phyloP scores from a whole-genome alignment of 2,113 vertebrate species.

The Tor tambroides region DNA sequence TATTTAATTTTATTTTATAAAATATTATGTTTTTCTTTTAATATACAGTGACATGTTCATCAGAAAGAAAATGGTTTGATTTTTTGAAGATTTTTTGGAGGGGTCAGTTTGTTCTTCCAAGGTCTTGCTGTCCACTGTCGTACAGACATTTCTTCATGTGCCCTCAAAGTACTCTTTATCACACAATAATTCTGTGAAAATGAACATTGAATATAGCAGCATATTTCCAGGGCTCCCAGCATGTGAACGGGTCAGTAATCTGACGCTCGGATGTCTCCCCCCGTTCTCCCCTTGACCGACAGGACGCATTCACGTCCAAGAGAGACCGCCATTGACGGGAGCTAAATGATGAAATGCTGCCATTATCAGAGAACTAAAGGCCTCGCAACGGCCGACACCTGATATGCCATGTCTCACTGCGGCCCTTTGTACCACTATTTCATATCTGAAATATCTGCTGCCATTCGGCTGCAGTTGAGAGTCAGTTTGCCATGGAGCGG shows the following conservation, averaged over 20 bases:
- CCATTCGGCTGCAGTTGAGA: slow-evolving; percentile 59
- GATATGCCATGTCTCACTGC: slow-evolving; percentile 76
- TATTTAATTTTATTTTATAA: no score
- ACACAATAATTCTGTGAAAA: neutral
- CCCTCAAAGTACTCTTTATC: no score
- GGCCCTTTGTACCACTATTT: slow-evolving; percentile 79
- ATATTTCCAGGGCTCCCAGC: neutral
- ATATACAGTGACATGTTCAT: no score
- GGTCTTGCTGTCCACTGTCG: neutral
- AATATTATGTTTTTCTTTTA: no score
- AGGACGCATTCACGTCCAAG: slow-evolving; percentile 74
- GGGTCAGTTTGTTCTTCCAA: neutral
- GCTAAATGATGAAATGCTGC: slow-evolving; percentile 83
- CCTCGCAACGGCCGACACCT: slow-evolving; percentile 72
- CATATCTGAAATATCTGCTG: slow-evolving; percentile 77
- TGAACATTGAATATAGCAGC: neutral
- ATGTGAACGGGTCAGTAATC: slow-evolving; percentile 39
- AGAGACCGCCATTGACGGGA: slow-evolving; percentile 74
- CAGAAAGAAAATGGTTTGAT: no score
- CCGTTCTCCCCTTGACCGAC: slow-evolving; percentile 72
- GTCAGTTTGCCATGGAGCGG: slow-evolving; percentile 65
- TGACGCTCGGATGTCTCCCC: slow-evolving; percentile 56
- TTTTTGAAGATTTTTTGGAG: no score
- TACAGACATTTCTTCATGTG: no score
- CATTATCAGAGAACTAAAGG: slow-evolving; percentile 78